Evolutionary conservation across 2,113 vertebrate species (phyloP).

Genomic region (Myxocyprinus asiaticus): DNA sequence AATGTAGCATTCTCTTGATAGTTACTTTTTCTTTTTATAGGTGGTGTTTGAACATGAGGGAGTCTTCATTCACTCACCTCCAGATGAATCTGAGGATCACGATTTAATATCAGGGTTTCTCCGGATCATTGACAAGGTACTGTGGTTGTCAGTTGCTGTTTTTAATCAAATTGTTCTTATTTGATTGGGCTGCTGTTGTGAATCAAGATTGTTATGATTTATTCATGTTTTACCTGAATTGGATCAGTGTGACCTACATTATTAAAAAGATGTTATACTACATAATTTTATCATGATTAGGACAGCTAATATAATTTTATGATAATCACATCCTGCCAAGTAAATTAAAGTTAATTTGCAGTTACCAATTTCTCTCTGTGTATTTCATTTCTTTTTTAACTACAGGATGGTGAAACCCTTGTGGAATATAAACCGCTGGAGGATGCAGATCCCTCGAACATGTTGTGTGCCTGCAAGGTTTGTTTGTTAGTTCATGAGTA

Average conservation of each 20-base stretch:
- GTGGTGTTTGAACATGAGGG: slow-evolving; percentile 92
- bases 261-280: background rate
- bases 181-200: background rate
- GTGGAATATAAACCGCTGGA: slow-evolving; percentile 92
- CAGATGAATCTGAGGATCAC: slow-evolving; percentile 82
- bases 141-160: background rate
- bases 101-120: slow-evolving; percentile 87
- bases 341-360: background rate
- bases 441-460: slow-evolving; percentile 89
- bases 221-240: background rate
- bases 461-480: slow-evolving; percentile 95
- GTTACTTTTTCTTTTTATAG: slow-evolving; percentile 62
- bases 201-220: background rate
- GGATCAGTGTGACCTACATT: background rate
- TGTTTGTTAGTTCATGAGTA: slow-evolving; percentile 25
- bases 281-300: background rate
- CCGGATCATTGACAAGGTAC: slow-evolving; percentile 89
- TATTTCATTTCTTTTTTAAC: slow-evolving; percentile 31
- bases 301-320: too few species aligned
- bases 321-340: background rate
- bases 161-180: background rate
- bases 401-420: slow-evolving; percentile 85
- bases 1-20: background rate
- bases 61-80: slow-evolving; percentile 87
- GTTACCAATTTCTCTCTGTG: background rate